Percentiles rank a stretch among this genome's conserved stretches.
phyloP scores from a whole-genome alignment of 2,888 invertebrate species.

The Adela reaumurella region DNA sequence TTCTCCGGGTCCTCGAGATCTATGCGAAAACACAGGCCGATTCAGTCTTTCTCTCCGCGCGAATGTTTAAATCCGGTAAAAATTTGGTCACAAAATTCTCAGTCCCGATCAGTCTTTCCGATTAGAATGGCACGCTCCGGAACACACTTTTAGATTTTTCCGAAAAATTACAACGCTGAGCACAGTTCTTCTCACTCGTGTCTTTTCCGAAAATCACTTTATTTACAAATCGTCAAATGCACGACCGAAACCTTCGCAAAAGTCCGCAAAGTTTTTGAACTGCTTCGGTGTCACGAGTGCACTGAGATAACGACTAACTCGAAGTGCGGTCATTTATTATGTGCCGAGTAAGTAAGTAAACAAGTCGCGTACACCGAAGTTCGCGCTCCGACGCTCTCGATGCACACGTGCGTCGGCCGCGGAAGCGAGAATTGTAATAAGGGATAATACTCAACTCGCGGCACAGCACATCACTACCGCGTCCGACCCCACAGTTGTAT shows the following conservation, averaged over 20 bases:
- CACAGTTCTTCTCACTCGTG: background rate
- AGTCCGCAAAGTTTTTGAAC: background rate
- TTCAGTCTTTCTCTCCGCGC: background rate
- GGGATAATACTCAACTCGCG: slow-evolving; percentile 46
- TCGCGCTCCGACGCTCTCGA: background rate
- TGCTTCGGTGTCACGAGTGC: background rate
- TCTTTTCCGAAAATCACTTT: background rate
- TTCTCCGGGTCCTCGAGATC: slow-evolving; percentile 12
- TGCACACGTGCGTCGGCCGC: slow-evolving; percentile 41
- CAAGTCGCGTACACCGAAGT: background rate
- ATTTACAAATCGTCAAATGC: background rate
- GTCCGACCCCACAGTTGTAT: slow-evolving; percentile 27
- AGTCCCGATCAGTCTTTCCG: no score
- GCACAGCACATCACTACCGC: slow-evolving; percentile 52
- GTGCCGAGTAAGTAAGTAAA: background rate
- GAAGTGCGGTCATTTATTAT: background rate
- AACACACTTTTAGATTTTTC: background rate
- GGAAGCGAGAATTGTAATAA: slow-evolving; percentile 51
- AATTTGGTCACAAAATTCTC: no score
- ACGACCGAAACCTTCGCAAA: background rate
- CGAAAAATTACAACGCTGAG: no score
- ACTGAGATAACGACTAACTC: background rate
- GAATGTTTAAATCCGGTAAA: no score
- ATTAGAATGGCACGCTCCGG: no score
- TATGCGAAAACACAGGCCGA: background rate